A percentile compares a stretch with the other conserved stretches of the same genome.
phyloP scores from a whole-genome alignment of 2,888 invertebrate species.

The Tuberolachnus salignus region DNA sequence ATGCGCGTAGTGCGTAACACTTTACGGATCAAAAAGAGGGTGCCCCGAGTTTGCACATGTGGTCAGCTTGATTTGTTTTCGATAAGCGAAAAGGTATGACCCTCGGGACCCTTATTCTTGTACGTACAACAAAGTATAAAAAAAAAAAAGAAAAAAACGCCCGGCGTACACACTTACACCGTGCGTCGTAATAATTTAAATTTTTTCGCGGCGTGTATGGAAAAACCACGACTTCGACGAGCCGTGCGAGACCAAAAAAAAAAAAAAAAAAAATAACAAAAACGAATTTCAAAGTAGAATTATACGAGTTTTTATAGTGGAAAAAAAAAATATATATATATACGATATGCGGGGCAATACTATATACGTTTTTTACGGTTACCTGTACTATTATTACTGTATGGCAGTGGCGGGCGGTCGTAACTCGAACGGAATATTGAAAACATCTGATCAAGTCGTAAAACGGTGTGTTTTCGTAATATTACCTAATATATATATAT shows the following conservation, averaged over 20 bases:
- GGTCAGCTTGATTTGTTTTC: constrained; percentile 60
- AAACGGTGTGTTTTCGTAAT: constrained; percentile 43
- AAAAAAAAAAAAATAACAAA: not conserved
- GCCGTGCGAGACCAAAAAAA: constrained; percentile 3
- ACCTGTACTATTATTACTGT: constrained; percentile 33
- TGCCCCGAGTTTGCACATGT: constrained; percentile 57
- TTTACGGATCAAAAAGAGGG: constrained; percentile 50
- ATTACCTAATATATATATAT: no score
- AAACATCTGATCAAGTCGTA: constrained; percentile 56
- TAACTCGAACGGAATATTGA: constrained; percentile 52
- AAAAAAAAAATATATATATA: not conserved
- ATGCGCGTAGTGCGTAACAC: constrained; percentile 24
- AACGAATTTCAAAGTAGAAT: constrained; percentile 46
- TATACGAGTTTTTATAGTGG: constrained; percentile 41
- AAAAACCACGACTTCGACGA: constrained; percentile 20
- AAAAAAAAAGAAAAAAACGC: constrained; percentile 17
- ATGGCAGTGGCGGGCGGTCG: not conserved
- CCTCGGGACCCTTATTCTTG: constrained; percentile 53
- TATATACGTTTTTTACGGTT: constrained; percentile 47
- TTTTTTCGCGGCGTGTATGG: constrained; percentile 23
- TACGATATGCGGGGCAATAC: constrained; percentile 11
- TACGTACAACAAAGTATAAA: constrained; percentile 26
- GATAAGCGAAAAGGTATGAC: constrained; percentile 60
- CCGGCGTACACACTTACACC: constrained; percentile 32
- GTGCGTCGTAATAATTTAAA: constrained; percentile 53